Evolutionary conservation across 2,797 vertebrate genomes (phyloP), one percentile per base, ranked within the genome.

Genomic region (Numenius phaeopus): DNA sequence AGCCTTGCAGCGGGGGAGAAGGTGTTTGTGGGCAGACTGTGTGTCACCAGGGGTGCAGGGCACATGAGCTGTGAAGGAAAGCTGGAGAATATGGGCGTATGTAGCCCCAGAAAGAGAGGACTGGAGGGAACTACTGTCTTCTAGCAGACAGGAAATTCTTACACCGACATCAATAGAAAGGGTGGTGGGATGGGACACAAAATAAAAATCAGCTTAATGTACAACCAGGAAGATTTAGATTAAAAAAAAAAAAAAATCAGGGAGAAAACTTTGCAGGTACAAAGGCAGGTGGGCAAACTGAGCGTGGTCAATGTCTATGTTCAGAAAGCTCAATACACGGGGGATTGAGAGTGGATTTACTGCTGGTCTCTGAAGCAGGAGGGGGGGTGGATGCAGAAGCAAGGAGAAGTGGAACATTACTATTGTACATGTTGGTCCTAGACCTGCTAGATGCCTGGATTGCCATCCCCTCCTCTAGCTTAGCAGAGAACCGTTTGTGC

Each of bases 251-350:
- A 65, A 9, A 42, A 79, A 65, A 8, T 5, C 6, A 66, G 46
- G 17, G 49, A 34, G 32, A 30, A 19, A 54, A 54, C 52, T 54
- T 54, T 30, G 52, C 27, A 54, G 52, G 17, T 54, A 54, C 10
- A 12, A 29, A 54, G 29, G 52, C 52, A 54, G 18, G 29, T 54
- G 29, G 52, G 18, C 29, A 54, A 30, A 29, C 17, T n/a, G 32
- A 30, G 46, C 1, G 2, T 29, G 19, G 10, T 49, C 0, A 0
- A 49, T 18, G 14, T 50, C 30, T 57, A 16, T 7, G 1, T 64
- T 64, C 49, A 64, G 65, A 64, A 78, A 83, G 32, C 26, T 62
- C 40, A 49, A 12, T 16, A 29, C 26, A 21, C 40, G 29, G 46
- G 20, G 30, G 21, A 64, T 5, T 30, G 9, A 50, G 13, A 14